Evolutionary conservation across 2,888 invertebrate species (phyloP).

Genomic region (Flexamia atlantica): DNA sequence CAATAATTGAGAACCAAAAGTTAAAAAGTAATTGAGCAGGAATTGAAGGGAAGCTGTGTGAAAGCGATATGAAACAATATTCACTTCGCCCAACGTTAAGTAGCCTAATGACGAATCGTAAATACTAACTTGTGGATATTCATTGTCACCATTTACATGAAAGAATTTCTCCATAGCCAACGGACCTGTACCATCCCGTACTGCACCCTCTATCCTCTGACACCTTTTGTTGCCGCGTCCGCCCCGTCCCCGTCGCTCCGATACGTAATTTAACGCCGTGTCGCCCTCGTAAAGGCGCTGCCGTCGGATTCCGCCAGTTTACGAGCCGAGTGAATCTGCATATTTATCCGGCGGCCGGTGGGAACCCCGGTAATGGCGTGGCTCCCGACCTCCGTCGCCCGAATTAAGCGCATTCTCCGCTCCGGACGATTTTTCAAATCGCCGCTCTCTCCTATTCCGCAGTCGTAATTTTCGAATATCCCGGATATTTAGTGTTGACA

Average conservation of each 20-base stretch:
- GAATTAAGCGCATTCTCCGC: constrained; percentile 43
- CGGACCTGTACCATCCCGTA: no score
- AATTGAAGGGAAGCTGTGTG: no score
- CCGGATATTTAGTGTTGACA: constrained; percentile 30
- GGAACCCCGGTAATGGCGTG: constrained; percentile 50
- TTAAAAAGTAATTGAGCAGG: no score
- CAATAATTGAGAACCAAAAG: no score
- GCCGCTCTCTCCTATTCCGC: constrained; percentile 45
- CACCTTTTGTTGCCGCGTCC: background rate
- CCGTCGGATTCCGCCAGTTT: constrained; percentile 55
- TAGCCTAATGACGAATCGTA: no score
- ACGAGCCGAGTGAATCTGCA: constrained; percentile 55
- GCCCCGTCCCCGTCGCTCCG: constrained; percentile 44
- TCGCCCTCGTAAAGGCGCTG: constrained; percentile 47
- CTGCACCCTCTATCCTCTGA: background rate
- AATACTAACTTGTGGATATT: no score
- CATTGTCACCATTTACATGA: no score
- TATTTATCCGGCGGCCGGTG: constrained; percentile 39
- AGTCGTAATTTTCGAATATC: constrained; percentile 33
- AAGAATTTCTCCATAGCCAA: no score
- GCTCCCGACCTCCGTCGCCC: constrained; percentile 28
- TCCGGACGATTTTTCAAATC: constrained; percentile 50
- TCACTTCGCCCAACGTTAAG: no score
- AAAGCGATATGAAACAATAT: no score
- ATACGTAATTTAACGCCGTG: constrained; percentile 57